Evolutionary conservation across 2,113 vertebrate species (phyloP).

Genomic region (Acanthochromis polyacanthus): DNA sequence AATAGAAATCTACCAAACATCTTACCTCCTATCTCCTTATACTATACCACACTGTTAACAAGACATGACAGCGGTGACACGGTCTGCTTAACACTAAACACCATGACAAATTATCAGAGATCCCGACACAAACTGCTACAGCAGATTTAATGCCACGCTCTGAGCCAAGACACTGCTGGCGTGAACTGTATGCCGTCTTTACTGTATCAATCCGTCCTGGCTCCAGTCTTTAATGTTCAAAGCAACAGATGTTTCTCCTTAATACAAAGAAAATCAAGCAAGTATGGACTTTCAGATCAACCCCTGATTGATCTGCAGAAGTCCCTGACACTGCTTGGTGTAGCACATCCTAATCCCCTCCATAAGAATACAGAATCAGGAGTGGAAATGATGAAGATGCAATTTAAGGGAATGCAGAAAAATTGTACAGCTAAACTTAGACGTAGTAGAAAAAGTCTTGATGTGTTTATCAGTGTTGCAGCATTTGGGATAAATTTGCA

Average conservation of each 20-base stretch:
- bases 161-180: conserved; percentile 5
- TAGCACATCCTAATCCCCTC: background rate
- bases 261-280: background rate
- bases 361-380: background rate
- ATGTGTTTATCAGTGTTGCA: background rate
- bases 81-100: conserved; percentile 33
- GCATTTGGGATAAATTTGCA: background rate
- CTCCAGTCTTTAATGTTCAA: background rate
- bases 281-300: background rate
- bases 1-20: conserved; percentile 29
- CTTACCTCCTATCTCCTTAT: conserved; percentile 25
- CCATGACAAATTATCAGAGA: conserved; percentile 47
- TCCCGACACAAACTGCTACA: conserved; percentile 34
- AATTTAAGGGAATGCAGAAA: background rate
- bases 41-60: conserved; percentile 30
- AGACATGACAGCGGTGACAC: conserved; percentile 38
- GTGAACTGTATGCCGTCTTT: background rate
- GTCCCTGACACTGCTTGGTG: too few relatives aligned
- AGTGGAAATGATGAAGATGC: background rate
- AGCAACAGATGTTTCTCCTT: background rate
- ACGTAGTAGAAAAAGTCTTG: too few relatives aligned
- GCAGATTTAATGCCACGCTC: background rate
- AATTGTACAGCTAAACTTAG: too few relatives aligned
- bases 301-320: background rate
- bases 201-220: background rate